Evolutionary conservation across 2,113 vertebrate genomes (phyloP).

Genomic region (Aepyceros melampus): DNA sequence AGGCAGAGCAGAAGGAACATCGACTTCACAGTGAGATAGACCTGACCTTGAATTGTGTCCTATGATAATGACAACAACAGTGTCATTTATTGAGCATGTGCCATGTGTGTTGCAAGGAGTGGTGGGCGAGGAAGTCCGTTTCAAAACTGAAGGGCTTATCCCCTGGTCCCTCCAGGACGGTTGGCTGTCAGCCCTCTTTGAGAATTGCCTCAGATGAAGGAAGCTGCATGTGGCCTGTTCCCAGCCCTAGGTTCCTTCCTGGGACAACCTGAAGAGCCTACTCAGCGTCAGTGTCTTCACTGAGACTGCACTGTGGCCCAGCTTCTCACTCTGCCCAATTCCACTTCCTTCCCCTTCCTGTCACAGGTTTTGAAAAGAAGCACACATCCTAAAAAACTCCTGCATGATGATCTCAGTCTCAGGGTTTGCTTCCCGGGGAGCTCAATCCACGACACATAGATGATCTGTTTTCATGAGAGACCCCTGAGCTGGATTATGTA

Average conservation of each 20-base stretch:
- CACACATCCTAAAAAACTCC: neutral
- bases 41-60: neutral
- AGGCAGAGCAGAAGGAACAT: neutral
- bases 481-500: neutral
- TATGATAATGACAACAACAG: neutral
- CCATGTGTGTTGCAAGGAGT: neutral
- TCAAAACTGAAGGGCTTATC: neutral
- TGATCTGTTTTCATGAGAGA: neutral
- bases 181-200: neutral
- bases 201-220: neutral
- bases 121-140: neutral
- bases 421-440: neutral
- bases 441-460: accelerated
- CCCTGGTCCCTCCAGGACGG: neutral
- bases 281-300: neutral
- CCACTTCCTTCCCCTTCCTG: neutral
- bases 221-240: neutral
- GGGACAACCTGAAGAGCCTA: too few species aligned
- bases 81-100: neutral
- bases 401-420: neutral
- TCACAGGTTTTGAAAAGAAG: neutral
- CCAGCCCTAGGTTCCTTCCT: neutral
- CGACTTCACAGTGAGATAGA: neutral
- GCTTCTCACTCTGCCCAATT: neutral
- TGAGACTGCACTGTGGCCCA: neutral